These are phyloP conservation scores for Philypnodon macrostomus DNA, from an alignment of 2,797 vertebrate species.

Conservation along the genomic window DNA sequence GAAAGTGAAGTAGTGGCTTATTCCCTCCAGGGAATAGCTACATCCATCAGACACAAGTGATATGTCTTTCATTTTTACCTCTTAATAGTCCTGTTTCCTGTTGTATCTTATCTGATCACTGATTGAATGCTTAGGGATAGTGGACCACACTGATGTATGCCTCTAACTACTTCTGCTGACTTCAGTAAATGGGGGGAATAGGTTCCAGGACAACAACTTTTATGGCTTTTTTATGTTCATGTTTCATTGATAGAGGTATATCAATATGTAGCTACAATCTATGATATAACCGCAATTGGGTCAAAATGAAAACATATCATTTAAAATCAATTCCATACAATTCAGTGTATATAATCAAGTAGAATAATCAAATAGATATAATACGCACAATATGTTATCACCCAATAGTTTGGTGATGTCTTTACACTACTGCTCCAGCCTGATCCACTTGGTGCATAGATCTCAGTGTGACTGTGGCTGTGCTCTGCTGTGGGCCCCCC, in stretches of 20 bases:
- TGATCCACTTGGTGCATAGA: conserved; percentile 50
- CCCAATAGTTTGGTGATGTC: conserved; percentile 27
- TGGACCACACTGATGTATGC: conserved; percentile 58
- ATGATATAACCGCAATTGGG: no score
- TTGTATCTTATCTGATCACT: conserved; percentile 73
- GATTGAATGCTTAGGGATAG: conserved; percentile 69
- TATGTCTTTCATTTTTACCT: conserved; percentile 73
- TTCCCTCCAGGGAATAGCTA: conserved; percentile 71
- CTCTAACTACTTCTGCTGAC: conserved; percentile 51
- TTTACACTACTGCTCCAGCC: conserved; percentile 33
- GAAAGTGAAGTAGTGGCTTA: conserved; percentile 75
- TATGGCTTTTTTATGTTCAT: background rate
- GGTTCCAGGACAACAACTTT: conserved; percentile 12
- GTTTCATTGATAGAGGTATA: background rate
- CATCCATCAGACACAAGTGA: conserved; percentile 75
- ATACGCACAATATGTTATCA: no score
- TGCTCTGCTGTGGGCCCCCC: conserved; percentile 54
- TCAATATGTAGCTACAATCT: background rate
- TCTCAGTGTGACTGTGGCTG: conserved; percentile 50
- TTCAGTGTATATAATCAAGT: no score
- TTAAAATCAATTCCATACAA: no score
- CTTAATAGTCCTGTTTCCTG: conserved; percentile 72
- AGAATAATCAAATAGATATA: no score
- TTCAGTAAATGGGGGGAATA: conserved; percentile 28
- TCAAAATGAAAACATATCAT: no score